phyloP scores from a whole-genome alignment of 2,888 invertebrate species.

The Hyposoter didymator region DNA sequence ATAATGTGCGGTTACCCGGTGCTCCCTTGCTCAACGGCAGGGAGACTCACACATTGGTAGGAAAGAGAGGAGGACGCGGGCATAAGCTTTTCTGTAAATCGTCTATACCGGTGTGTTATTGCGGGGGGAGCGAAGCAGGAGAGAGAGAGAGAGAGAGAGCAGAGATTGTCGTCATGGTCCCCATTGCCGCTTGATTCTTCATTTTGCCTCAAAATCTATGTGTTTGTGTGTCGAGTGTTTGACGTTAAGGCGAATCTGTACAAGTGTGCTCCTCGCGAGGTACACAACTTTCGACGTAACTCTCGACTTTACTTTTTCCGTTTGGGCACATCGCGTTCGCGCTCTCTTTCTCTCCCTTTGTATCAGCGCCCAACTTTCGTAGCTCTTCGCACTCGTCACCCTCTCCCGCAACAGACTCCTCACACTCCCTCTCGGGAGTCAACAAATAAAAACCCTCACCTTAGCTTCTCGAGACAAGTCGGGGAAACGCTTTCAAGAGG shows the following conservation, averaged over 20 bases:
- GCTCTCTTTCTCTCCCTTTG: neutral
- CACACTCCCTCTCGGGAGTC: constrained; percentile 65
- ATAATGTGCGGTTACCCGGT: constrained; percentile 83
- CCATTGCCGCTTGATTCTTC: constrained; percentile 34
- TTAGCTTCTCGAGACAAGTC: constrained; percentile 31
- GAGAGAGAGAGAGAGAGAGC: neutral
- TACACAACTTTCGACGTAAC: neutral
- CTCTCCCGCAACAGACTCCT: constrained; percentile 19
- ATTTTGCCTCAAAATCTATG: constrained; percentile 33
- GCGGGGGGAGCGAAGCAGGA: neutral
- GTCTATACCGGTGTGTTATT: constrained; percentile 14
- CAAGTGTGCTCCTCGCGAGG: constrained; percentile 44
- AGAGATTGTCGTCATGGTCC: constrained; percentile 23
- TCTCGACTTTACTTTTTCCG: constrained; percentile 36
- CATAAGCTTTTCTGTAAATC: constrained; percentile 50
- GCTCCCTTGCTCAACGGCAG: constrained; percentile 6
- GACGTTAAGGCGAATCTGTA: constrained; percentile 10
- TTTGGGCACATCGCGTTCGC: constrained; percentile 43
- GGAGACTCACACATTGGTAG: constrained; percentile 1
- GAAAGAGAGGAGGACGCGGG: constrained; percentile 9
- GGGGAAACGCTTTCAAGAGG: constrained; percentile 18
- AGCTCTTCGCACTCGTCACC: constrained; percentile 8
- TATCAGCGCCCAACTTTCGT: neutral
- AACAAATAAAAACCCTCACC: constrained; percentile 82
- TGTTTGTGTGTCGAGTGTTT: constrained; percentile 54